These are phyloP conservation scores for Daktulosphaira vitifoliae DNA, from an alignment of 1,140 invertebrate genomes.

Conservation along the genomic window DNA sequence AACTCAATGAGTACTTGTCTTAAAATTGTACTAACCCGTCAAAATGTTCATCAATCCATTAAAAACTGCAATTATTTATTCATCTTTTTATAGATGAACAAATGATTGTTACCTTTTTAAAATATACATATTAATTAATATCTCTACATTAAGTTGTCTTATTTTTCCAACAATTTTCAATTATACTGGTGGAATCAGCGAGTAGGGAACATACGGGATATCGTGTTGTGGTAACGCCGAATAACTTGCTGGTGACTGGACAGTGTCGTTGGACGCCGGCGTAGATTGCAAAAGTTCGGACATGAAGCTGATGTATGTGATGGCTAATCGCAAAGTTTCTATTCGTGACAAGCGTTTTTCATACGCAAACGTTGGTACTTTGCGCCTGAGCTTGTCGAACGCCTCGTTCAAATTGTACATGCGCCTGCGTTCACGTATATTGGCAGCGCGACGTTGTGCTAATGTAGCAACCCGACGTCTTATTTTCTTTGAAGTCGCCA, in stretches of 20 bases:
- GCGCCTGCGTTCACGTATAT: slow-evolving; percentile 84
- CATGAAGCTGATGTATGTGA: slow-evolving; percentile 98
- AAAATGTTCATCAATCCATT: too few species aligned
- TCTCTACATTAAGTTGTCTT: too few species aligned
- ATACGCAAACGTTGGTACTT: slow-evolving; percentile 98
- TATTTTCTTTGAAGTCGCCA: slow-evolving; percentile 56
- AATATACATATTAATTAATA: too few species aligned
- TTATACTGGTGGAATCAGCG: slow-evolving; percentile 32
- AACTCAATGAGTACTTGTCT: too few species aligned
- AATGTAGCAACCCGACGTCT: slow-evolving; percentile 78
- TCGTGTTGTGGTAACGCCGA: slow-evolving; percentile 4
- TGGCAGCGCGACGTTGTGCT: slow-evolving; percentile 82
- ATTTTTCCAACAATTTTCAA: too few species aligned
- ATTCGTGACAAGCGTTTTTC: slow-evolving; percentile 96
- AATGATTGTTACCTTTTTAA: too few species aligned
- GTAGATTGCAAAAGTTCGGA: slow-evolving; percentile 62
- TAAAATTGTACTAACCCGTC: too few species aligned
- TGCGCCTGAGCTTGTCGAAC: slow-evolving; percentile 83
- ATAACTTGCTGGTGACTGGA: slow-evolving; percentile 8
- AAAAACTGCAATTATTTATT: too few species aligned
- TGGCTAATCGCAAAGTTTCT: slow-evolving; percentile 91
- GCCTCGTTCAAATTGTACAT: slow-evolving; percentile 98
- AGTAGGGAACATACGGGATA: slow-evolving; percentile 24
- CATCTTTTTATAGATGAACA: too few species aligned
- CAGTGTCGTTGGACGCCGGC: not conserved